Percentiles rank a stretch among this genome's conserved stretches.
phyloP scores from a whole-genome alignment of 2,113 vertebrate genomes.

The Phalacrocorax aristotelis region DNA sequence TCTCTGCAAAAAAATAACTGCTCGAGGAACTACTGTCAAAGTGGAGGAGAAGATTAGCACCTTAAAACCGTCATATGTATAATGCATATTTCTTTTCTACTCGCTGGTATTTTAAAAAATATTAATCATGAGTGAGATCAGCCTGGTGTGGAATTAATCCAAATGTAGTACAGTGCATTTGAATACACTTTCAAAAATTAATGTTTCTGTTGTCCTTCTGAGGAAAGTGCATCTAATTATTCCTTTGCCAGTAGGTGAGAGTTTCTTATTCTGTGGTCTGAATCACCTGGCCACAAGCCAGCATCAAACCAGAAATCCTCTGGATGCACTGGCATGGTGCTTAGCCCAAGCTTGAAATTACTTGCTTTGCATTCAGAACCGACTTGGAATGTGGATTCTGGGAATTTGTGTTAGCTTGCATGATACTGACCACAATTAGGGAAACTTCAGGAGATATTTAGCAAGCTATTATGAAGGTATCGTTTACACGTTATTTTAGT shows the following conservation, averaged over 20 bases:
- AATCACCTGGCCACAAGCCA: background rate
- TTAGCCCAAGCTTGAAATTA: background rate
- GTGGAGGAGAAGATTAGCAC: background rate
- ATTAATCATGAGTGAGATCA: background rate
- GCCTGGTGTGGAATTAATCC: background rate
- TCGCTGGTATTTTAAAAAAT: background rate
- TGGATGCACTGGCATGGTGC: background rate
- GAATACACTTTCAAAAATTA: background rate
- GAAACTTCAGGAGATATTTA: background rate
- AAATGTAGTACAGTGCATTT: background rate
- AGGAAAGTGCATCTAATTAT: background rate
- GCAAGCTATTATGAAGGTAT: background rate
- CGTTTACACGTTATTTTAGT: background rate
- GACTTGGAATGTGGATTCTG: background rate
- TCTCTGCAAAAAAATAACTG: background rate
- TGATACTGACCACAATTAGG: background rate
- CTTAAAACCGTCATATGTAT: background rate
- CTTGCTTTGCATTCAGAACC: background rate
- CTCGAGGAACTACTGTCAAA: background rate
- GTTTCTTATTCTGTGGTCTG: background rate
- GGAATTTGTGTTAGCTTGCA: background rate
- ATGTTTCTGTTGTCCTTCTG: background rate
- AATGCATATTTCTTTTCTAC: background rate
- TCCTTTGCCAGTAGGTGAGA: background rate
- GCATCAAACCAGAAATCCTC: background rate